phyloP scores from a whole-genome alignment of 2,113 vertebrate species.

The Alexandromys fortis region DNA sequence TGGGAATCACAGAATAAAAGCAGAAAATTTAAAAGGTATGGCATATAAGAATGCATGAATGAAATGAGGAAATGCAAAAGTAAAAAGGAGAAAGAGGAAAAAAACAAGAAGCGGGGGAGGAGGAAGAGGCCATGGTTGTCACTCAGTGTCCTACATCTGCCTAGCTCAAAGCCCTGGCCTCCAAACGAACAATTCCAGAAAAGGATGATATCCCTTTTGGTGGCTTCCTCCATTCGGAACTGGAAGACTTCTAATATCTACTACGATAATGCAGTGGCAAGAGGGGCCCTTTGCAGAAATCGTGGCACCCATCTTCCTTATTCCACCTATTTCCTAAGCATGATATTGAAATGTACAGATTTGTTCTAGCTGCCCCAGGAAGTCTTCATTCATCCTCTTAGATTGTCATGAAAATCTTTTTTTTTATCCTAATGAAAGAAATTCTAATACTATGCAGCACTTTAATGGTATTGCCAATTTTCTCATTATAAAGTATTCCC shows the following conservation, averaged over 20 bases:
- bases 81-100: neutral
- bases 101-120: neutral
- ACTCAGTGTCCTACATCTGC: neutral
- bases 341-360: neutral
- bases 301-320: constrained; percentile 37
- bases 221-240: neutral
- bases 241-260: neutral
- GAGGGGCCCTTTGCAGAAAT: neutral
- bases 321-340: constrained; percentile 25
- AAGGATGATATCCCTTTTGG: neutral
- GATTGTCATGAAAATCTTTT: neutral
- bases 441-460: constrained; percentile 54
- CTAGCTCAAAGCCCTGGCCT: neutral
- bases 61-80: neutral
- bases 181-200: neutral
- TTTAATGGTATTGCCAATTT: constrained; percentile 70
- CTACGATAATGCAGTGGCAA: neutral
- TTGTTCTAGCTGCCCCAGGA: constrained; percentile 31
- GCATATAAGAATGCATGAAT: neutral
- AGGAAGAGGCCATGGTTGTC: too few species aligned
- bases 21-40: neutral
- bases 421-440: constrained; percentile 70
- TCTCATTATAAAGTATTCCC: constrained; percentile 28
- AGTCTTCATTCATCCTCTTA: constrained; percentile 52
- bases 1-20: neutral